Conservation (phyloP, 2,888 invertebrate genomes). For the Hofmannophila pseudospretella region DNA sequence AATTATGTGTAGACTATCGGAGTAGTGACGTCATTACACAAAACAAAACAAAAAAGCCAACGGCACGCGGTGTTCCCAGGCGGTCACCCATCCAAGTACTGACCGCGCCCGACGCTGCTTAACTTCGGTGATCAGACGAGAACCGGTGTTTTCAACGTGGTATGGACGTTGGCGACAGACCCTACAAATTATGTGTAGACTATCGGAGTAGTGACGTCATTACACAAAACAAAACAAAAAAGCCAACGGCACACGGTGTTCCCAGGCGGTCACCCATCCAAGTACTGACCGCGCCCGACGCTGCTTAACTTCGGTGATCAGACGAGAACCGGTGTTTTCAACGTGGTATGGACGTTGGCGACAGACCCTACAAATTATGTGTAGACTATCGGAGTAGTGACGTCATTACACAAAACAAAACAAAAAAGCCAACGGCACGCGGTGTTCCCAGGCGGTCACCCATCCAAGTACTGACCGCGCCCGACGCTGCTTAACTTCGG, state of each 20-base stretch:
- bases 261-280: conserved; percentile 49
- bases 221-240: too few species aligned
- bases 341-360: conserved; percentile 42
- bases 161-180: conserved; percentile 33
- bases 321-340: conserved; percentile 60
- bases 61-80: conserved; percentile 39
- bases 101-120: conserved; percentile 53
- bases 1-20: too few species aligned
- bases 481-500: conserved; percentile 52
- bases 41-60: conserved; percentile 50
- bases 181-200: too few species aligned
- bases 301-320: conserved; percentile 67
- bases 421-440: conserved; percentile 36
- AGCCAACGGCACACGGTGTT: conserved; percentile 42
- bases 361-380: too few species aligned
- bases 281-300: conserved; percentile 53
- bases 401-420: too few species aligned
- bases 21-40: too few species aligned
- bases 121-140: conserved; percentile 70
- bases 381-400: too few species aligned
- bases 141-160: conserved; percentile 51
- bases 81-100: conserved; percentile 55
- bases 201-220: too few species aligned
- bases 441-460: conserved; percentile 44
- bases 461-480: conserved; percentile 55